These are phyloP conservation scores for Epistrophe grossulariae DNA, from an alignment of 2,888 invertebrate species.

Conservation along the genomic window DNA sequence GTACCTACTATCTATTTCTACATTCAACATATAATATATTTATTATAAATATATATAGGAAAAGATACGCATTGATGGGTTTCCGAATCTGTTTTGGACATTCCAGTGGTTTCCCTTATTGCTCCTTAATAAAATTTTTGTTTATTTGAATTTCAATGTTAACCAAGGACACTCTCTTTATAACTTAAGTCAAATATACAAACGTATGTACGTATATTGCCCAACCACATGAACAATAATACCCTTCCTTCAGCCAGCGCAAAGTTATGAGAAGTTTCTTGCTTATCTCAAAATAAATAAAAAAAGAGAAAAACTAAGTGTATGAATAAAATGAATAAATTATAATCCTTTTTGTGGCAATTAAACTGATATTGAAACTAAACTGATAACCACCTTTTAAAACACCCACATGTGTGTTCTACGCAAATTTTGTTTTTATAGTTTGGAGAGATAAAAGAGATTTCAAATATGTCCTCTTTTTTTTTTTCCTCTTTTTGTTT, in stretches of 20 bases:
- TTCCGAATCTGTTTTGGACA: slow-evolving; percentile 47
- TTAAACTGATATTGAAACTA: slow-evolving; percentile 31
- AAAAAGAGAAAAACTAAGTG: slow-evolving; percentile 16
- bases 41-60: not conserved
- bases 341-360: slow-evolving; percentile 36
- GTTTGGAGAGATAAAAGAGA: not conserved
- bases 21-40: not conserved
- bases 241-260: not conserved
- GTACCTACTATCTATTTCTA: not conserved
- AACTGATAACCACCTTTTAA: not conserved
- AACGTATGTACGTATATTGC: slow-evolving; percentile 22
- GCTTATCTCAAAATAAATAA: not conserved
- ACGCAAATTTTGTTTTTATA: not conserved
- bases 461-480: not conserved
- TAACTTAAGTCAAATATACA: slow-evolving; percentile 15
- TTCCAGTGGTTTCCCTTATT: not conserved
- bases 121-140: not conserved
- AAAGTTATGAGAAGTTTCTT: not conserved
- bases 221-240: slow-evolving; percentile 48
- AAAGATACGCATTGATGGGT: slow-evolving; percentile 38
- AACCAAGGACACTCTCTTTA: slow-evolving; percentile 60
- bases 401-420: not conserved
- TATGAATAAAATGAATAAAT: slow-evolving; percentile 50
- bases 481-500: not conserved
- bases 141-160: slow-evolving; percentile 66